Evolutionary conservation across 2,888 invertebrate genomes (phyloP).

Genomic region (Yponomeuta evonymella): DNA sequence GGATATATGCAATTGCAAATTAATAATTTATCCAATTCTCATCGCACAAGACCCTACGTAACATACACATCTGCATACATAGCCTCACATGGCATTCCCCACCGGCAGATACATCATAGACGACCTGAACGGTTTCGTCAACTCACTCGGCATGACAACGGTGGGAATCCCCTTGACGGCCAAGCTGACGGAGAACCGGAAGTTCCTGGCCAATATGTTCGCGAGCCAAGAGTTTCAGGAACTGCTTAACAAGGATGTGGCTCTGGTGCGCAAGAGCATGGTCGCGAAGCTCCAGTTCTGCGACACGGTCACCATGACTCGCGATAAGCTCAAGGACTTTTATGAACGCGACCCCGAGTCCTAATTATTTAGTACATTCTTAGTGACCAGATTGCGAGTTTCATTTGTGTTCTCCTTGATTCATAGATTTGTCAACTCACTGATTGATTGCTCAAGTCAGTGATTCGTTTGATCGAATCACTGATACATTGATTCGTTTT

Average conservation of each 20-base stretch:
- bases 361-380: too few species aligned
- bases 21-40: too few species aligned
- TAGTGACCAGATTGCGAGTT: too few species aligned
- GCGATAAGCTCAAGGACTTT: conserved; percentile 33
- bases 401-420: too few species aligned
- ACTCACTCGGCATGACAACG: conserved; percentile 52
- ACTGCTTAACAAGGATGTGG: conserved; percentile 44
- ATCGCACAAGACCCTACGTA: too few species aligned
- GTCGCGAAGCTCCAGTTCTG: conserved; percentile 51
- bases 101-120: conserved; percentile 42
- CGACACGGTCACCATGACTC: conserved; percentile 27
- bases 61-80: too few species aligned
- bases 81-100: too few species aligned
- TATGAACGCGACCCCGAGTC: conserved; percentile 39
- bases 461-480: too few species aligned
- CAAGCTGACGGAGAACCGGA: conserved; percentile 52
- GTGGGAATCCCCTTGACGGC: conserved; percentile 43
- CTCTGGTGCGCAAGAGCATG: conserved; percentile 32
- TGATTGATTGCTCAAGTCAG: too few species aligned
- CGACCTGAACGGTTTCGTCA: conserved; percentile 45
- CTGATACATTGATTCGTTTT: too few species aligned
- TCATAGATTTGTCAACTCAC: too few species aligned
- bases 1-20: too few species aligned
- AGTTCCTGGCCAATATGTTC: conserved; percentile 59
- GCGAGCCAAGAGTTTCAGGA: conserved; percentile 43